Evolutionary conservation across 2,888 invertebrate genomes (phyloP).

Genomic region (Archips crataeganus): DNA sequence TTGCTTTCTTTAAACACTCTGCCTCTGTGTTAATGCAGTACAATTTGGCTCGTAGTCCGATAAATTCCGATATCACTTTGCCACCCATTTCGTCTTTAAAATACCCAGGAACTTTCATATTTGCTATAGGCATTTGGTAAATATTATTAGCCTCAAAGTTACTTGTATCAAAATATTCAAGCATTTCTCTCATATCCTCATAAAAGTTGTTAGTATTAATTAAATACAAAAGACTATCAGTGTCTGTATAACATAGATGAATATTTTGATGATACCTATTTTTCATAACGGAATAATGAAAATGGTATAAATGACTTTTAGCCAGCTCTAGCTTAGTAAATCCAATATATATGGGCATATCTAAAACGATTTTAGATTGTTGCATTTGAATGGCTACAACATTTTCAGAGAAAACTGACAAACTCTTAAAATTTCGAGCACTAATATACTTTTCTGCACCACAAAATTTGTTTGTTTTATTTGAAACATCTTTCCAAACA

Average conservation of each 20-base stretch:
- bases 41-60: constrained; percentile 42
- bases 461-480: background rate
- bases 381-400: background rate
- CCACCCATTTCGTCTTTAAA: constrained; percentile 44
- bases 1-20: too few relatives aligned
- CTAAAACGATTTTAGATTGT: background rate
- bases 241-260: constrained; percentile 40
- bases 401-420: background rate
- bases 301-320: background rate
- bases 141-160: constrained; percentile 17
- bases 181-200: constrained; percentile 23
- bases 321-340: background rate
- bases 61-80: constrained; percentile 40
- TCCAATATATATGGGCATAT: background rate
- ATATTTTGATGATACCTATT: background rate
- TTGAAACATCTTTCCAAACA: constrained; percentile 4
- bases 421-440: background rate
- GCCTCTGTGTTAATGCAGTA: constrained; percentile 31
- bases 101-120: constrained; percentile 38
- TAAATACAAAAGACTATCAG: constrained; percentile 36
- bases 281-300: background rate
- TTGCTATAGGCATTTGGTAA: background rate
- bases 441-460: background rate
- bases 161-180: constrained; percentile 19
- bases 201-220: constrained; percentile 32